A percentile compares a stretch with the other conserved stretches of the same genome.
phyloP scores from a whole-genome alignment of 2,888 invertebrate species.

The Atethmia centrago region DNA sequence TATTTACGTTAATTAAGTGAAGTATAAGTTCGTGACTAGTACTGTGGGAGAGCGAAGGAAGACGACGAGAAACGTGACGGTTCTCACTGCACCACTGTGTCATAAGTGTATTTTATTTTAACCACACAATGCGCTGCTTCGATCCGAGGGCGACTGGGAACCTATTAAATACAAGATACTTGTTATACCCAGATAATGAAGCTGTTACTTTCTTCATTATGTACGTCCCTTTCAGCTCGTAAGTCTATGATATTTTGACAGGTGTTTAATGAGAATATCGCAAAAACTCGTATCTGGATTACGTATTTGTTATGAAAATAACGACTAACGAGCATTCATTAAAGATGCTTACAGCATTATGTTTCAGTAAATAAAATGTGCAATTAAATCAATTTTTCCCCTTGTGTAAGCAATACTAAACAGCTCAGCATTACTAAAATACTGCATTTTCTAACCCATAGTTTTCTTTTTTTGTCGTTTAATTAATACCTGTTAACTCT shows the following conservation, averaged over 20 bases:
- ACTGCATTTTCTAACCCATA: constrained; percentile 13
- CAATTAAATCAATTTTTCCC: background rate
- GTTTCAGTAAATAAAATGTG: constrained; percentile 4
- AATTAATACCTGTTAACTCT: constrained; percentile 11
- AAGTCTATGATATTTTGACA: constrained; percentile 60
- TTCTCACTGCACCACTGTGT: constrained; percentile 57
- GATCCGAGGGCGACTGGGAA: constrained; percentile 46
- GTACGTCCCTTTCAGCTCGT: constrained; percentile 44
- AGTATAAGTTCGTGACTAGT: constrained; percentile 90
- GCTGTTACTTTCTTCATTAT: constrained; percentile 61
- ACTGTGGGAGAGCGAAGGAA: constrained; percentile 80
- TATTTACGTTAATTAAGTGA: constrained; percentile 90
- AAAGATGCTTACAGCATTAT: background rate
- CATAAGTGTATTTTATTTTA: constrained; percentile 66
- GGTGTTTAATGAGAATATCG: constrained; percentile 50
- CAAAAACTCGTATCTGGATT: constrained; percentile 24
- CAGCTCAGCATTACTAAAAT: background rate
- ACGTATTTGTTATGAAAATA: constrained; percentile 30
- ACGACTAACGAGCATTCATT: constrained; percentile 11
- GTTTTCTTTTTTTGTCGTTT: background rate
- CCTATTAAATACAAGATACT: constrained; percentile 57
- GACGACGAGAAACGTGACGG: constrained; percentile 79
- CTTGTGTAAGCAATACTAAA: background rate
- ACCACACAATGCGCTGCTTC: constrained; percentile 49
- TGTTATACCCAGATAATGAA: constrained; percentile 61